phyloP scores from a whole-genome alignment of 1,140 invertebrate genomes.

The Trachymyrmex septentrionalis region DNA sequence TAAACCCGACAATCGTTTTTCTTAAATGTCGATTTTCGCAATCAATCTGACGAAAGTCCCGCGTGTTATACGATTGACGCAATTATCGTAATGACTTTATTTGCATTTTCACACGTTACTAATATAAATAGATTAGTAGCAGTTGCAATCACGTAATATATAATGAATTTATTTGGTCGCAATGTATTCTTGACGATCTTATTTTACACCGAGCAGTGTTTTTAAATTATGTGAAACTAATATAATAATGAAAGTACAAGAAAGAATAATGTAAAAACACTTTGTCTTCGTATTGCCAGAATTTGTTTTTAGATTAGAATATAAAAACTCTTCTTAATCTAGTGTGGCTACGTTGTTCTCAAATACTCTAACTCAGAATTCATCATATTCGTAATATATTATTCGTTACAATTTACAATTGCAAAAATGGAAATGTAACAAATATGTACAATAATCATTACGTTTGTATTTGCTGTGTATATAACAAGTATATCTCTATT shows the following conservation, averaged over 20 bases:
- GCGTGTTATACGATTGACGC: neutral
- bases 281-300: neutral
- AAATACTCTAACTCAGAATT: neutral
- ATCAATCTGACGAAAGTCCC: neutral
- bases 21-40: slow-evolving; percentile 22
- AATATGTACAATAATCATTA: neutral
- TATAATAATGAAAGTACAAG: neutral
- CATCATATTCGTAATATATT: neutral
- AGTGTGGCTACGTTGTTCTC: neutral
- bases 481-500: neutral
- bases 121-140: slow-evolving; percentile 2
- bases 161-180: neutral
- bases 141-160: neutral
- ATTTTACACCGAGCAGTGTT: neutral
- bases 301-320: slow-evolving; percentile 21
- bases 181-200: neutral
- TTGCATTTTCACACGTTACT: neutral
- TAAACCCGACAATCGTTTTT: slow-evolving; percentile 32
- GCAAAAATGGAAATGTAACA: neutral
- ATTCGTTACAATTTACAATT: neutral
- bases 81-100: slow-evolving; percentile 21
- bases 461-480: neutral
- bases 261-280: neutral
- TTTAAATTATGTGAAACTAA: neutral
- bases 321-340: neutral